These are phyloP conservation scores for Plecotus auritus DNA, from an alignment of 2,113 vertebrate species.

Conservation along the genomic window DNA sequence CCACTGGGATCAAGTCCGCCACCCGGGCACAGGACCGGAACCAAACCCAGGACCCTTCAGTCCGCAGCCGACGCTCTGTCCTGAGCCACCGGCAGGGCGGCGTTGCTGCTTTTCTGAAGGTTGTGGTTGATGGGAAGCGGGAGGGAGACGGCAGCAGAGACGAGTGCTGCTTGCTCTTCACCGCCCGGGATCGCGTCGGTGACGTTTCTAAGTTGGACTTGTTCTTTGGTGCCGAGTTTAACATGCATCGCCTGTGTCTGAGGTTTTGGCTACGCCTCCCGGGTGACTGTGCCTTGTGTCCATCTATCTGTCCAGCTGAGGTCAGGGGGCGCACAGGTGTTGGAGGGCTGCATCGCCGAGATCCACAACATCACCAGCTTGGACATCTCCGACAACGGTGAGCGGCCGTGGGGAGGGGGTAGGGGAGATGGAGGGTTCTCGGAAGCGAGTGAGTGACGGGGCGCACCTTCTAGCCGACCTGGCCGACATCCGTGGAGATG, in stretches of 20 bases:
- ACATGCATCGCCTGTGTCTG: constrained; percentile 51
- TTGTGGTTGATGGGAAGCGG: neutral
- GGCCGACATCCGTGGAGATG: neutral
- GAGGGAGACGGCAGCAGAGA: neutral
- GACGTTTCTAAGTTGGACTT: neutral
- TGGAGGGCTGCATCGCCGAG: constrained; percentile 97
- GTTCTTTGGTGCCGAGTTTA: neutral
- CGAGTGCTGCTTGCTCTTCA: neutral
- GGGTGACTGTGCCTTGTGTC: neutral
- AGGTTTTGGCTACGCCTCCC: neutral
- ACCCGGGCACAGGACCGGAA: too few species aligned
- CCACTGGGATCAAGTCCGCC: too few species aligned
- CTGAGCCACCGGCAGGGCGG: too few species aligned
- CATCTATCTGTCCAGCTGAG: constrained; percentile 85
- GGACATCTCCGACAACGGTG: constrained; percentile 98
- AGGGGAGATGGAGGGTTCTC: neutral
- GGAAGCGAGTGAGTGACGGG: neutral
- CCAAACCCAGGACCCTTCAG: too few species aligned
- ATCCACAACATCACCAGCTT: constrained; percentile 97
- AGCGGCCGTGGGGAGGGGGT: constrained; percentile 62
- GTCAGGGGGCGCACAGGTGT: constrained; percentile 95
- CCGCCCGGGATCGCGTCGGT: neutral
- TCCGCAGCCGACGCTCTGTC: too few species aligned
- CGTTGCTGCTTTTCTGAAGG: neutral
- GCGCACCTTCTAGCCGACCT: neutral